Conservation (phyloP, 2,113 vertebrate genomes). For the Stomatorhinus ivindoensis region DNA sequence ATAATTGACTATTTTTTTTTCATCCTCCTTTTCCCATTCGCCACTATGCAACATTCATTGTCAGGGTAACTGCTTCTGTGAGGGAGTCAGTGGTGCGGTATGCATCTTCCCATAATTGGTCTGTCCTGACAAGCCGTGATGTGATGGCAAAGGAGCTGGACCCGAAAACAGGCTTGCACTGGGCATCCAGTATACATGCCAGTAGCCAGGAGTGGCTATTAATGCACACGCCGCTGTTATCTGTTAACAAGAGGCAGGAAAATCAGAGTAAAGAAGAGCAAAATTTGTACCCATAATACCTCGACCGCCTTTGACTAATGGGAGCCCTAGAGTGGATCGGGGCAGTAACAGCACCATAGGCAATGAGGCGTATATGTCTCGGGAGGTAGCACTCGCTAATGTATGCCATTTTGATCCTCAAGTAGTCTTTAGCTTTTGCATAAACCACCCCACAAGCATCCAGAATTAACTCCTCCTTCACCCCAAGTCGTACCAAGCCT, state of each 20-base stretch:
- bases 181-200: not conserved
- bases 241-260: not conserved
- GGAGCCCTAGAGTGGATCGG: not conserved
- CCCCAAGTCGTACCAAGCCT: not conserved
- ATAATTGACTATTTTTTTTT: not conserved
- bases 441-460: not conserved
- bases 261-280: not conserved
- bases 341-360: not conserved
- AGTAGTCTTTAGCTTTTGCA: not conserved
- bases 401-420: not conserved
- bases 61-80: not conserved
- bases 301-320: not conserved
- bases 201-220: not conserved
- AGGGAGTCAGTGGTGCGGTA: not conserved
- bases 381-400: not conserved
- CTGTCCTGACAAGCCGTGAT: not conserved
- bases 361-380: too few species aligned
- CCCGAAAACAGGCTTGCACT: not conserved
- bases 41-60: not conserved
- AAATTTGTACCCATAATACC: not conserved
- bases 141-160: not conserved
- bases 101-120: not conserved
- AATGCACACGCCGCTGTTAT: not conserved
- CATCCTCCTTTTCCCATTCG: not conserved
- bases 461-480: not conserved